Conservation (phyloP, 2,888 invertebrate species). For the Synergus laeviventris region DNA sequence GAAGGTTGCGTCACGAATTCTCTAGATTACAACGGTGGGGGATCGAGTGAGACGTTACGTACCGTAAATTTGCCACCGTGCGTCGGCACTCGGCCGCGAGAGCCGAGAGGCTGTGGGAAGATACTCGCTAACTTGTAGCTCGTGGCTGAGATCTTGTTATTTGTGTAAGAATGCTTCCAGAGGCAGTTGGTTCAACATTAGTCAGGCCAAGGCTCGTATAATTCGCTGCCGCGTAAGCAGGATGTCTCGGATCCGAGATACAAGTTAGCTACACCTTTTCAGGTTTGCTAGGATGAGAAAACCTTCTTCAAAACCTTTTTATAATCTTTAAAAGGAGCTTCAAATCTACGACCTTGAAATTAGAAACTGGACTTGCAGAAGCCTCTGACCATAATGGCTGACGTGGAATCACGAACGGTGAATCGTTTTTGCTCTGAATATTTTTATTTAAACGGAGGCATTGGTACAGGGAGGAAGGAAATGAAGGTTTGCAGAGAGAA, state of each 20-base stretch:
- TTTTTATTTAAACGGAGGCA: neutral
- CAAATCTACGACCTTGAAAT: too few relatives aligned
- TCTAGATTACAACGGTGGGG: constrained; percentile 58
- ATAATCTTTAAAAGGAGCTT: too few relatives aligned
- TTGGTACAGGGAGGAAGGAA: constrained; percentile 18
- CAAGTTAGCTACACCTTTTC: too few relatives aligned
- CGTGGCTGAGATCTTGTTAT: constrained; percentile 30
- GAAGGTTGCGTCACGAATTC: constrained; percentile 56
- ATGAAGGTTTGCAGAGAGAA: neutral
- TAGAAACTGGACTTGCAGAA: too few relatives aligned
- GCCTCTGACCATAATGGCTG: too few relatives aligned
- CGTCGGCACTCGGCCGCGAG: constrained; percentile 47
- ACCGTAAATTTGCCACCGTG: constrained; percentile 69
- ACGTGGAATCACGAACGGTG: too few relatives aligned
- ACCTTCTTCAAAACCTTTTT: too few relatives aligned
- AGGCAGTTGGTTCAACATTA: constrained; percentile 16
- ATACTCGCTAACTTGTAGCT: constrained; percentile 54
- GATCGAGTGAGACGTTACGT: constrained; percentile 67
- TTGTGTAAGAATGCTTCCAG: neutral
- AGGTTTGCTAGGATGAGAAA: too few relatives aligned
- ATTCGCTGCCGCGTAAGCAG: neutral
- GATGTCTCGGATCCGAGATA: neutral
- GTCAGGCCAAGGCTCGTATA: neutral
- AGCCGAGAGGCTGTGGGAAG: constrained; percentile 71
- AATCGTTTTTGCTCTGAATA: too few relatives aligned